phyloP scores from a whole-genome alignment of 2,113 vertebrate species.

The Castor canadensis region DNA sequence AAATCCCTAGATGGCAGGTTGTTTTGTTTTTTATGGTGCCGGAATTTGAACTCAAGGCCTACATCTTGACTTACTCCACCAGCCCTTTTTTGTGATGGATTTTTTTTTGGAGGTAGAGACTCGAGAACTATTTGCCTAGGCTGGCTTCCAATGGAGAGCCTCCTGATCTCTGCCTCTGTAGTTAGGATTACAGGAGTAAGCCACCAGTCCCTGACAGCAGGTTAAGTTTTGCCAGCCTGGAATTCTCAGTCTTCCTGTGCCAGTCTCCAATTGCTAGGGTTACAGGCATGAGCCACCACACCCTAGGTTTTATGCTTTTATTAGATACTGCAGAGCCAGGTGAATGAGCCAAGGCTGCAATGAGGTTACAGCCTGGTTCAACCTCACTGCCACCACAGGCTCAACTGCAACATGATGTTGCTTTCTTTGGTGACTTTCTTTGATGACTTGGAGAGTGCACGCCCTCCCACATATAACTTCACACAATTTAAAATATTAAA shows the following conservation, averaged over 20 bases:
- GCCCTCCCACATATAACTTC: neutral
- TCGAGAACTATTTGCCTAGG: neutral
- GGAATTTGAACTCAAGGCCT: too few relatives aligned
- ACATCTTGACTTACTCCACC: too few relatives aligned
- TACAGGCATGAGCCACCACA: neutral
- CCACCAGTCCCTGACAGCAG: too few relatives aligned
- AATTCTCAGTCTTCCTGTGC: neutral
- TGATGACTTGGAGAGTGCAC: neutral
- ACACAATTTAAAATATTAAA: neutral
- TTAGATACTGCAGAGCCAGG: neutral
- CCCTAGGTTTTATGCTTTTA: fast-evolving
- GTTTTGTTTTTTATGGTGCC: too few relatives aligned
- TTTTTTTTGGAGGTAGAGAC: neutral
- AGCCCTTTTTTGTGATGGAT: too few relatives aligned
- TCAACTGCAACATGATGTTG: constrained; percentile 3
- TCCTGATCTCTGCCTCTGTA: too few relatives aligned
- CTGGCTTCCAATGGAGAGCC: too few relatives aligned
- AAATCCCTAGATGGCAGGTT: too few relatives aligned
- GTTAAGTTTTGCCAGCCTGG: too few relatives aligned
- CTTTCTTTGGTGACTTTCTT: neutral
- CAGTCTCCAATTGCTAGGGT: neutral
- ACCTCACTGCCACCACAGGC: neutral
- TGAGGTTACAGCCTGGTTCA: neutral
- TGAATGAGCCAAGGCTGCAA: neutral
- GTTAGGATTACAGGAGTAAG: too few relatives aligned